phyloP scores from a whole-genome alignment of 2,113 vertebrate species.

The Apteryx owenii region DNA sequence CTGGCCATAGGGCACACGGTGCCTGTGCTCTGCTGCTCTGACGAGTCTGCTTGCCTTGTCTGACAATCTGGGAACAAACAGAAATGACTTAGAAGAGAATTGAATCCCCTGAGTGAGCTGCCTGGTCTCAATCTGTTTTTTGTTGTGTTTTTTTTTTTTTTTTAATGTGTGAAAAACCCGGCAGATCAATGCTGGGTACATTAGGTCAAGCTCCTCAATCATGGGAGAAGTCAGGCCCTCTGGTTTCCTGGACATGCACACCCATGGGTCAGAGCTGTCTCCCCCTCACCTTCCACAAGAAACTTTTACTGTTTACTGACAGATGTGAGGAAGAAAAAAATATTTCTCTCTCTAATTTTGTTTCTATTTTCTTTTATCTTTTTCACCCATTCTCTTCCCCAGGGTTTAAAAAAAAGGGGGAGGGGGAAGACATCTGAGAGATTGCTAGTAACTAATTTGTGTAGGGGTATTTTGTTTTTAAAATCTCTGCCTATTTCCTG shows the following conservation, averaged over 20 bases:
- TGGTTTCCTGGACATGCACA: neutral
- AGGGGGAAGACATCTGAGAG: neutral
- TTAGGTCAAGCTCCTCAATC: neutral
- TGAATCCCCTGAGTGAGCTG: neutral
- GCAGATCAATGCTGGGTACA: neutral
- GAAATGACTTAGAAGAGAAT: neutral
- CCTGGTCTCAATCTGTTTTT: neutral
- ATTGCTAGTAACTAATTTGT: neutral
- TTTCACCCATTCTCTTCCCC: neutral
- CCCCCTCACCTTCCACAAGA: neutral
- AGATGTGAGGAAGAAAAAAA: neutral
- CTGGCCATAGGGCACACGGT: fast-evolving
- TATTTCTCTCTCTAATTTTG: neutral
- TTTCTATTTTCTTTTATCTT: neutral
- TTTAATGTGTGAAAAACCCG: neutral
- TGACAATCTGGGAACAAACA: neutral
- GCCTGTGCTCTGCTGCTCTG: neutral
- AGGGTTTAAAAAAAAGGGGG: neutral
- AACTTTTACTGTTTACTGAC: neutral
- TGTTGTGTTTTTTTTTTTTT: neutral
- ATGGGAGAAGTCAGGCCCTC: neutral
- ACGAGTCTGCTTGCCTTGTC: neutral
- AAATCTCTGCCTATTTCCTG: neutral
- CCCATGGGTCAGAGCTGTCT: neutral
- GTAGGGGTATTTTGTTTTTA: constrained; percentile 5